Conservation (phyloP, 2,888 invertebrate genomes). For the Aromia moschata region DNA sequence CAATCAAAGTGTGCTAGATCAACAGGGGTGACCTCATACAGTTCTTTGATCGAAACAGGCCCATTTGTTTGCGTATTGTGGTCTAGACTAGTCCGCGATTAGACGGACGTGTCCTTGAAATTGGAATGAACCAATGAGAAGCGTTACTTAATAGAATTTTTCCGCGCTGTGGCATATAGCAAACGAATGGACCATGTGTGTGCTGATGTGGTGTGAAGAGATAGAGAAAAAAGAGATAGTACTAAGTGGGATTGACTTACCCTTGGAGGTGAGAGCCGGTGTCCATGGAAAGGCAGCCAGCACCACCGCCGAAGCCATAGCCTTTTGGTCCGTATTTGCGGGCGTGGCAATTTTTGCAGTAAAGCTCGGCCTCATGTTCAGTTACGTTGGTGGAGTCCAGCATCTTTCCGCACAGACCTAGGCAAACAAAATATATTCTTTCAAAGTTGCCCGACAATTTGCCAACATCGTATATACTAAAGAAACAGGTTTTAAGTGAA, state of each 20-base stretch:
- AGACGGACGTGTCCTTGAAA: too few relatives aligned
- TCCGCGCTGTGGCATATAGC: too few relatives aligned
- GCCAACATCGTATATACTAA: too few relatives aligned
- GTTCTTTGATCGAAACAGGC: slow-evolving; percentile 13
- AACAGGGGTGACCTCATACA: background rate
- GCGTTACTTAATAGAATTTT: too few relatives aligned
- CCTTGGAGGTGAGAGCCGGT: slow-evolving; percentile 88
- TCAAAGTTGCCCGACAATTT: too few relatives aligned
- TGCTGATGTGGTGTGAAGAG: slow-evolving; percentile 13
- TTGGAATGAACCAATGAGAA: too few relatives aligned
- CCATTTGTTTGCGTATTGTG: too few relatives aligned
- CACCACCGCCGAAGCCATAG: slow-evolving; percentile 98
- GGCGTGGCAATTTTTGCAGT: slow-evolving; percentile 97
- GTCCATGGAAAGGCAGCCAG: slow-evolving; percentile 97
- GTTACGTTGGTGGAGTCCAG: slow-evolving; percentile 98
- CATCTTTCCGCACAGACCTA: slow-evolving; percentile 95
- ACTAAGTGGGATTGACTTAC: too few relatives aligned
- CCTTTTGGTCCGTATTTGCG: slow-evolving; percentile 98
- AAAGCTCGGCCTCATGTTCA: slow-evolving; percentile 96
- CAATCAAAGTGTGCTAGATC: slow-evolving; percentile 4
- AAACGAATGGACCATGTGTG: too few relatives aligned
- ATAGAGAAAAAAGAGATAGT: slow-evolving; percentile 10
- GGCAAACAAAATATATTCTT: too few relatives aligned
- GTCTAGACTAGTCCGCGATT: too few relatives aligned
- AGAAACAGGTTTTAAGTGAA: too few relatives aligned